phyloP scores from a whole-genome alignment of 1,140 invertebrate genomes.

The Danaus melanippus region DNA sequence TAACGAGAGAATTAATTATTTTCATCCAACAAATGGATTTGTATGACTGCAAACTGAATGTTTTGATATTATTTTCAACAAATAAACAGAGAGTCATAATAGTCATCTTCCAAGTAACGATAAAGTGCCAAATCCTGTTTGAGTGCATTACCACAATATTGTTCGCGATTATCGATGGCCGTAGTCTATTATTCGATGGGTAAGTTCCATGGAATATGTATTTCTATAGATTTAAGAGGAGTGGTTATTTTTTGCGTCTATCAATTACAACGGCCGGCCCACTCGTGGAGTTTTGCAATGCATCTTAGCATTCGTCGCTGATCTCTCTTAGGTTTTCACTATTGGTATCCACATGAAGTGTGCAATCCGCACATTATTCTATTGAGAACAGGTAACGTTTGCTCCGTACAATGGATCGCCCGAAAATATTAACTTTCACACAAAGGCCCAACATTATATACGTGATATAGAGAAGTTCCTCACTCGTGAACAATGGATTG shows the following conservation, averaged over 20 bases:
- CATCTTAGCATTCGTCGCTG: slow-evolving; percentile 39
- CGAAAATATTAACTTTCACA: slow-evolving; percentile 70
- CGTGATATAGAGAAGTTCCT: slow-evolving; percentile 63
- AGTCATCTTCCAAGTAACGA: too few species aligned
- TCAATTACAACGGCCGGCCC: slow-evolving; percentile 61
- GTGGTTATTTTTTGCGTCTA: slow-evolving; percentile 36
- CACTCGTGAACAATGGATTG: slow-evolving; percentile 67
- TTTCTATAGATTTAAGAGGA: slow-evolving; percentile 18
- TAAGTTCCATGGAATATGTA: slow-evolving; percentile 17
- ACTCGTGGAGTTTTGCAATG: slow-evolving; percentile 45
- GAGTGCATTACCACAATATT: not conserved
- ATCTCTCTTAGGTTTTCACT: slow-evolving; percentile 39
- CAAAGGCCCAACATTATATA: slow-evolving; percentile 67
- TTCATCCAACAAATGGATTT: too few species aligned
- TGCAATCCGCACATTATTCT: slow-evolving; percentile 56
- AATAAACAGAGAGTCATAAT: too few species aligned
- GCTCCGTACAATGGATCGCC: slow-evolving; percentile 50
- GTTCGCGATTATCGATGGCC: slow-evolving; percentile 5
- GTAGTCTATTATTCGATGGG: slow-evolving; percentile 19
- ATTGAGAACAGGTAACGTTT: slow-evolving; percentile 60
- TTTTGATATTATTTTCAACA: too few species aligned
- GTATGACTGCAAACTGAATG: too few species aligned
- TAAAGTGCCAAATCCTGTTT: too few species aligned
- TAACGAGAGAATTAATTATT: too few species aligned
- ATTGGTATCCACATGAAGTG: slow-evolving; percentile 52